Percentiles rank a stretch among this genome's conserved stretches.
Evolutionary conservation across 2,113 vertebrate species (phyloP).

Genomic region (Rhinolophus ferrumequinum): DNA sequence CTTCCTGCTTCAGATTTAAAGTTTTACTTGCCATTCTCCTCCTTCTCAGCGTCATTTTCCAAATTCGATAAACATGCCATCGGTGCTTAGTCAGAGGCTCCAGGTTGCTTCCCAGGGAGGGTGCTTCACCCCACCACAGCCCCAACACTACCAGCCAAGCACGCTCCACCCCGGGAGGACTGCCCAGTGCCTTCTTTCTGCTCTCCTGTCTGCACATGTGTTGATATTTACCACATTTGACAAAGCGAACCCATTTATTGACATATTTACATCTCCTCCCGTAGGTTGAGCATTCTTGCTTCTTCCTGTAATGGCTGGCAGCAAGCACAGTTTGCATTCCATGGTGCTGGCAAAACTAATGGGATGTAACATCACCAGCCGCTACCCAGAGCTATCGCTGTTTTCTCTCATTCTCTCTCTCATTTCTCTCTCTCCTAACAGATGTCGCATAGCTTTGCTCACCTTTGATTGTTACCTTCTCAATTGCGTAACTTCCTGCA

Average conservation of each 20-base stretch:
- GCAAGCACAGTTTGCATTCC: neutral
- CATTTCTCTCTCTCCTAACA: neutral
- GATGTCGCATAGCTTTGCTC: neutral
- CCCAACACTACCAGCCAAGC: neutral
- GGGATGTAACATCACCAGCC: neutral
- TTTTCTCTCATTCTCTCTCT: too few relatives aligned
- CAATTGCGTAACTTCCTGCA: neutral
- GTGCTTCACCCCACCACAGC: rapidly evolving
- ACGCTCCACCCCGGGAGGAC: neutral
- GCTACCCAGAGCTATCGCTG: neutral
- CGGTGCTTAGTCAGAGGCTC: neutral
- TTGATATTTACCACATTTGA: conserved; percentile 65
- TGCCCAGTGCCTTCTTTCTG: neutral
- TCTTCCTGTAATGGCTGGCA: conserved; percentile 37
- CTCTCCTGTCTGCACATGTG: neutral
- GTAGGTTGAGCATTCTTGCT: neutral
- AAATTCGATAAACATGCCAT: neutral
- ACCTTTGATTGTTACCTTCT: conserved; percentile 22
- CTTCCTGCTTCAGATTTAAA: neutral
- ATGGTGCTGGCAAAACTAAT: neutral
- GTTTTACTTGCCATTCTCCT: neutral
- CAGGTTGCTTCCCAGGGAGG: neutral
- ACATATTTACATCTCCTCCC: neutral
- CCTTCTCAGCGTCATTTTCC: neutral
- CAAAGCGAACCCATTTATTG: neutral